Evolutionary conservation across 2,113 vertebrate genomes (phyloP), one percentile per base, ranked within the genome.

Genomic region (Festucalex cinctus): DNA sequence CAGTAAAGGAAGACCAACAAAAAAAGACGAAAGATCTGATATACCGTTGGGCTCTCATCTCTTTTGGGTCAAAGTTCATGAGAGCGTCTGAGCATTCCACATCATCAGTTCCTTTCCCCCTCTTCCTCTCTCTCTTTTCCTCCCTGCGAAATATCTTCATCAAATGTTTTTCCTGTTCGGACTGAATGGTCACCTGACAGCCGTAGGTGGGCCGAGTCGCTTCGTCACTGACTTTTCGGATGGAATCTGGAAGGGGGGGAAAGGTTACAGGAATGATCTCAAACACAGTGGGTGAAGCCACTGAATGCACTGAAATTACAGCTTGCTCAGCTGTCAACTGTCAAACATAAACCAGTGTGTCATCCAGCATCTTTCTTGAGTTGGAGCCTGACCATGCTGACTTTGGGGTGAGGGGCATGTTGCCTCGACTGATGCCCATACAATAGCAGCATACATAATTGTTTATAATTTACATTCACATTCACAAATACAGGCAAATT

Each of bases 161-260:
- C 92, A 98, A 89, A 83, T 94, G 91, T 63, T 90, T 96, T 88
- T 98, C 96, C 88, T 96, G 94, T 88, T 98, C 95, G 58, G 96
- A 98, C 8, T 96, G 96, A 88, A 98, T 95, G 83, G 93, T 98
- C 79, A 98, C 95, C 93, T 99, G 97, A 86, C 95, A 98, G 32
- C 94, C 94, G 41, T 92, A 98, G 82, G 86, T 90, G 17, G 95
- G 96, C 74, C 94, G 95, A 64, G 78, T 7, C 73, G 87, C 93
- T 75, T 97, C 96, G 9, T 89, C 88, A 41, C 86, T 71, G 70
- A 84, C 82, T 83, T 89, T 94, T 68, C 90, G 70, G 49, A 73
- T 65, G 8, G 70, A 57, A 70, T 88, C 88, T 91, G 76, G 3
- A 65, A 39, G 62, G 77, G 37, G 13, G 13, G 24, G 5, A 16